Evolutionary conservation across 37 sponge, comb jelly and placozoan species (phyloP), one percentile per base, ranked within the genome.

Genomic region (Ephydatia muelleri): DNA sequence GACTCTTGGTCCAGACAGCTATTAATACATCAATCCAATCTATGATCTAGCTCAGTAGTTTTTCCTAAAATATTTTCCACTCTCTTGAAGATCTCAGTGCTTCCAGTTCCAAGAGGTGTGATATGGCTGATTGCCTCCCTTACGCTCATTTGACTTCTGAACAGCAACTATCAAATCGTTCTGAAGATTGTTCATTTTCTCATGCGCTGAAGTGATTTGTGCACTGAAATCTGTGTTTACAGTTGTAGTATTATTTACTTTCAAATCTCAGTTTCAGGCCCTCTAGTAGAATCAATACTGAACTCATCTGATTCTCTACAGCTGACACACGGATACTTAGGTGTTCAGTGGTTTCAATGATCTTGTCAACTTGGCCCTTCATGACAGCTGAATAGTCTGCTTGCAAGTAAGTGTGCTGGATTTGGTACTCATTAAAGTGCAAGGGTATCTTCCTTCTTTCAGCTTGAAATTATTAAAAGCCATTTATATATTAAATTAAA

Each of bases 1-100:
- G 74, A 92, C 57, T 92, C 89, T 39, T 79, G 83, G 25, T 92
- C 93, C 66, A 90, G 49, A 43, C 86, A 77, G 78, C 84, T 85
- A 57, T 72, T 77, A 8, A 90, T 38, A 65, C 73, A 76, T 29
- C 82, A 36, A 23, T 81, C 85, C 13, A 90, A 76, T 38, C 84
- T 75, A 65, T 80, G 81, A 2, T 90, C 86, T 49, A 90, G 39
- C 34, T 90, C 90, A 28, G 34, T 47, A 0, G 77, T 35, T 40
- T 80, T 84, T 3, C 38, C 5, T 19, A 68, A 36, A 22, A 90
- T 0, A 0, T 43, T 48, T 26, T 85, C 86, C 11, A 90, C 68
- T 23, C 16, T 5, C 19, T 57, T 14, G 9, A 21, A 13, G 16
- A 49, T 11, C 6, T 68, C 27, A 4, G 68, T 65, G 14, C 21